Evolutionary conservation across 2,888 invertebrate species (phyloP).

Genomic region (Sinelater perroti): DNA sequence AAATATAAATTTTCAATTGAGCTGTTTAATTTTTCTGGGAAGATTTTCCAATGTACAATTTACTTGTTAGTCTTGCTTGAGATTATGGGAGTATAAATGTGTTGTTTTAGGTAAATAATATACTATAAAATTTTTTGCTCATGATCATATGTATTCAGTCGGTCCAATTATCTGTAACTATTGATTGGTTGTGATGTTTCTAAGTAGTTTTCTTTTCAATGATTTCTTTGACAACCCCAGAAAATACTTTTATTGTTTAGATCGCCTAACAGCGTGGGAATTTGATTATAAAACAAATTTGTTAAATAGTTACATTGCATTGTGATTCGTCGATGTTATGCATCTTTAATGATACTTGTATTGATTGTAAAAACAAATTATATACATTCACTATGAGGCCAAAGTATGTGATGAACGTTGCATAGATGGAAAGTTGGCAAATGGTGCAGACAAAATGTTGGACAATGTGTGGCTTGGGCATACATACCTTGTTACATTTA

Average conservation of each 20-base stretch:
- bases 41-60: not conserved
- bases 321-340: no score
- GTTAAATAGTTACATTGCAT: no score
- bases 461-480: no score
- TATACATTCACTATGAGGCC: no score
- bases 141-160: not conserved
- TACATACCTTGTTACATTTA: no score
- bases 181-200: not conserved
- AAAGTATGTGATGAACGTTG: no score
- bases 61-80: not conserved
- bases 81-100: not conserved
- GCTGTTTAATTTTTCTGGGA: not conserved
- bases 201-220: not conserved
- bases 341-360: no score
- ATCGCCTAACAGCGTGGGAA: not conserved
- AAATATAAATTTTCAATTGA: no score
- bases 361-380: no score
- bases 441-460: no score
- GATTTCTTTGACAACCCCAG: not conserved
- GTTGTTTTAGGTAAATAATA: not conserved
- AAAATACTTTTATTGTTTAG: not conserved
- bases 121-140: no score
- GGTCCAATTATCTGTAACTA: not conserved
- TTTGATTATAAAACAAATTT: not conserved
- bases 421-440: no score